These are phyloP conservation scores for Manis pentadactyla DNA, from an alignment of 2,797 vertebrate genomes.

Conservation along the genomic window DNA sequence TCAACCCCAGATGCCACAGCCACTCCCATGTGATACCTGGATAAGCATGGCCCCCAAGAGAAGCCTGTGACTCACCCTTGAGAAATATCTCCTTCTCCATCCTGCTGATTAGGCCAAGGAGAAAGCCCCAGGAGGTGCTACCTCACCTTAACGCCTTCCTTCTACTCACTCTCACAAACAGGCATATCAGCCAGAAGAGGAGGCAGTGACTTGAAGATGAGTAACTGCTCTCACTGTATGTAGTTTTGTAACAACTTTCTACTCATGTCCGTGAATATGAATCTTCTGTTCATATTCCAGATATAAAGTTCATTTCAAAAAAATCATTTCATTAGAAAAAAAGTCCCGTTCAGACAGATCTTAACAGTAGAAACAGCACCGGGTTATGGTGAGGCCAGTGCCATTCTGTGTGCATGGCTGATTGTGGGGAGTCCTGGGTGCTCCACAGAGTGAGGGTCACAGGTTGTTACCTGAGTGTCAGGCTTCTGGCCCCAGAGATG, in stretches of 20 bases:
- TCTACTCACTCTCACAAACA: background rate
- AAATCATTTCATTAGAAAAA: background rate
- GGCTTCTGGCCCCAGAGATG: background rate
- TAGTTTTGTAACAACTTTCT: background rate
- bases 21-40: fast-evolving
- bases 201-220: background rate
- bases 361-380: background rate
- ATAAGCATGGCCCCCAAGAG: fast-evolving
- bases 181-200: fast-evolving
- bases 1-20: background rate
- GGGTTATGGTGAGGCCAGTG: background rate
- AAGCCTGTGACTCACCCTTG: background rate
- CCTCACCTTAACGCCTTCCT: fast-evolving
- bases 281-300: background rate
- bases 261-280: background rate
- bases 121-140: too few species aligned
- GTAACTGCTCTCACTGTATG: background rate
- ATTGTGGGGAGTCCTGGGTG: fast-evolving
- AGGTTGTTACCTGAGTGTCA: background rate
- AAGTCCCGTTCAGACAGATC: background rate
- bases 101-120: background rate
- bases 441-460: background rate
- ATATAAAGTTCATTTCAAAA: background rate
- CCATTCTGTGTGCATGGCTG: fast-evolving
- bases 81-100: background rate